Evolutionary conservation across 2,113 vertebrate genomes (phyloP), one percentile per base, ranked within the genome.

Genomic region (Xiphophorus maculatus): DNA sequence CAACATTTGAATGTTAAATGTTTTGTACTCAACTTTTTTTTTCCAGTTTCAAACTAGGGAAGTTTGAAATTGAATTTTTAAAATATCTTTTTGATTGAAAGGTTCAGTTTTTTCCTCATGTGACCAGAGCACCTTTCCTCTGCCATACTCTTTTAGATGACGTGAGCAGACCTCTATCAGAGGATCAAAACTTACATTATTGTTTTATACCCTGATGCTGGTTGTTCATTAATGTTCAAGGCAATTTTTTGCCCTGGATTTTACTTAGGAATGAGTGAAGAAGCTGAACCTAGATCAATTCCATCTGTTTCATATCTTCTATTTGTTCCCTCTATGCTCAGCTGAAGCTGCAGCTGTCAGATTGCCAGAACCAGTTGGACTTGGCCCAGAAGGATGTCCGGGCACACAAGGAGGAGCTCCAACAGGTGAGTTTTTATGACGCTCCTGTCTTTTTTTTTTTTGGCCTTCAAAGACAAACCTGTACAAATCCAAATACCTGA

Each of bases 321-420:
- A 42, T 42, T 42, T 42, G 14, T 15, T 13, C 12, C 70, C 27
- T 10, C 68, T 80, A 12, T 74, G 2, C 87, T 44, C 73, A 99
- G 98, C 82, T 99, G 89, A 95, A 93, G 84, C 93, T 95, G 32
- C 94, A 96, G 81, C 91, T 99, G 84, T 92, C 91, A 19, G 95
- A 97, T 64, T 92, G 95, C 81, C 95, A 96, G 75, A 94, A 90
- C 84, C 95, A 96, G 84, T 90, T 98, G 90, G 94, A 96, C 33
- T 77, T 88, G 79, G 94, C 95, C 58, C 96, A 94, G 90, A 93
- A 79, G 1, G 97, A 98, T 92, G 94, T 89, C 0, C 95, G 96
- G 93, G 96, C 96, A 60, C 96, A 97, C 69, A 96, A 93, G 82
- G 89, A 94, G 58, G 97, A 98, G 84, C 95, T 99, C 22, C 81